Evolutionary conservation across 2,888 invertebrate genomes (phyloP).

Genomic region (Aphrophora alni): DNA sequence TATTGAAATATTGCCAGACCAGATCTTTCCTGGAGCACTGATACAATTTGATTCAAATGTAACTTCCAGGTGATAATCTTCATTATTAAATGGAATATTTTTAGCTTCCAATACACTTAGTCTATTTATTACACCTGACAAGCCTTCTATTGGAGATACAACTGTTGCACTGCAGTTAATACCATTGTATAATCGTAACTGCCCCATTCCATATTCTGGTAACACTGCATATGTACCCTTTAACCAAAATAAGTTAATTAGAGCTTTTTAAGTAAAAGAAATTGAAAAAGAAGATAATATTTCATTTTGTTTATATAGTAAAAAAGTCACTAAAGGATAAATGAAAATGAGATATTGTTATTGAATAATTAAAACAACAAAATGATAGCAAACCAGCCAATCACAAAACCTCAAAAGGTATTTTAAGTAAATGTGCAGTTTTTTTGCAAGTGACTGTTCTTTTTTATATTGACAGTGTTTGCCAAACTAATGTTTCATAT

Average conservation of each 20-base stretch:
- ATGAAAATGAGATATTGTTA: too few species aligned
- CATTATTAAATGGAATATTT: constrained; percentile 19
- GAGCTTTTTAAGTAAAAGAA: too few species aligned
- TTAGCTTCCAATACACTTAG: neutral
- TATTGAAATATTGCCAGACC: constrained; percentile 13
- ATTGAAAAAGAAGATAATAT: too few species aligned
- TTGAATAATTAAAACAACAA: too few species aligned
- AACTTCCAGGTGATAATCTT: neutral
- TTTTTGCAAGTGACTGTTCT: too few species aligned
- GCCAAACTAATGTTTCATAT: too few species aligned
- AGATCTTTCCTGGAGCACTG: neutral
- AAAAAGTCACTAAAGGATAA: too few species aligned
- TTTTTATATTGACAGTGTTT: too few species aligned
- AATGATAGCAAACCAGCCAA: too few species aligned
- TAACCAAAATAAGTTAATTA: constrained; percentile 50
- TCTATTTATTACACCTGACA: neutral
- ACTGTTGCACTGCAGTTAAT: constrained; percentile 59
- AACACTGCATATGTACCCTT: constrained; percentile 66
- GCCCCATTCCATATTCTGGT: constrained; percentile 65
- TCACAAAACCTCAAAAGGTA: too few species aligned
- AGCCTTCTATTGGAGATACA: neutral
- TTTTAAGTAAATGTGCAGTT: too few species aligned
- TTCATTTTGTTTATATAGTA: too few species aligned
- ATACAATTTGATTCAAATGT: neutral
- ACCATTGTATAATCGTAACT: constrained; percentile 75